Base-by-base conservation (phyloP, 2,888 invertebrate species). In the Phania funesta region DNA sequence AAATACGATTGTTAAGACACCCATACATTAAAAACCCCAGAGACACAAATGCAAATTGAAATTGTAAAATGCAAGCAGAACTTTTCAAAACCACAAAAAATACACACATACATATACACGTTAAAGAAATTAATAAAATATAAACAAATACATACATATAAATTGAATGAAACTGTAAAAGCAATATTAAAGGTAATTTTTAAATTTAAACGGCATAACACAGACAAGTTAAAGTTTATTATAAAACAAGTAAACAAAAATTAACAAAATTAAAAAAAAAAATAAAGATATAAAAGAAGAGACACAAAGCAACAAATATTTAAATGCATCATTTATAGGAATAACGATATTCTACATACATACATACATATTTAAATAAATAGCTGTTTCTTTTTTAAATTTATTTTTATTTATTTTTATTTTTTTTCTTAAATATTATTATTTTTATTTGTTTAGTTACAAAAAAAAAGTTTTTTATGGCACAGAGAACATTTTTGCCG, bases 1-100 rank as follows among this genome's bases (percentile, higher is more conserved):
- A 86, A 97, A 96, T 92, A 96, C 97, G 93, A 97, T 97, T 91
- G 96, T 97, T 89, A 97, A 97, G 93, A 95, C 97, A 86, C 96
- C 96, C 90, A 96, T 97, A 91, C 96, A 97, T 93, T 96, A 95
- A 87, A 85, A 76, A 79, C 48, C 48, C 16, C 44, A 9, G 35
- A 38, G n/a, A n/a, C 32, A 56, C 41, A 64, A 18, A 48, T n/a
- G 62, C 26, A 77, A 62, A 38, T 52, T 13, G 52, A 48, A 62
- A 64, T 60, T 76, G 60, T 60, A 60, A 41, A 68, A 68, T 13
- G 29, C 50, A 16, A 56, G 73, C 50, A 65, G 54, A 29, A 11
- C 29, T 68, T 35, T 41, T 78, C 46, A 62, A 68, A 65, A 48
- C n/a, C n/a, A 62, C 67, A 38, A 76, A 16, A 67, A 32, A 80